phyloP scores from a whole-genome alignment of 1,140 invertebrate genomes.

The Centruroides vittatus region DNA sequence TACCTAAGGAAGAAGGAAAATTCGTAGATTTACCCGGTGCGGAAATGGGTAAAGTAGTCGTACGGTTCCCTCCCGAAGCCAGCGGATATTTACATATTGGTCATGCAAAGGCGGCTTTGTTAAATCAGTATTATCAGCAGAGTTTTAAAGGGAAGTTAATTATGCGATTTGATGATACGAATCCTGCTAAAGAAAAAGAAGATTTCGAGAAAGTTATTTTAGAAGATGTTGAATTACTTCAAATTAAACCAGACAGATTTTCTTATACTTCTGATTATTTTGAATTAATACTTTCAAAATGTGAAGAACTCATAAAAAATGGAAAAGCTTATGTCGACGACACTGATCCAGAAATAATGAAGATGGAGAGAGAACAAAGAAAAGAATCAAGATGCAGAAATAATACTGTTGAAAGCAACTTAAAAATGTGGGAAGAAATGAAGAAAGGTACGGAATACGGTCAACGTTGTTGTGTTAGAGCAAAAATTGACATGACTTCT shows the following conservation, averaged over 20 bases:
- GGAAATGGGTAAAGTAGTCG: constrained; percentile 84
- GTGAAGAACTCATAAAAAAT: constrained; percentile 73
- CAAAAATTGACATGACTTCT: constrained; percentile 96
- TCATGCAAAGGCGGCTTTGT: constrained; percentile 94
- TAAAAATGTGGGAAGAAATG: constrained; percentile 92
- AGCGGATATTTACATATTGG: constrained; percentile 96
- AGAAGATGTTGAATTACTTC: constrained; percentile 79
- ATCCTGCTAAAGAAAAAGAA: constrained; percentile 97
- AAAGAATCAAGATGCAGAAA: constrained; percentile 70
- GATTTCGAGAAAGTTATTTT: constrained; percentile 94
- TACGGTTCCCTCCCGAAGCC: constrained; percentile 97
- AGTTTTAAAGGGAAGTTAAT: constrained; percentile 87
- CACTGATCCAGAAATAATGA: constrained; percentile 88
- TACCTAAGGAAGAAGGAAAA: constrained; percentile 15
- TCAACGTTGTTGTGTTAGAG: constrained; percentile 78
- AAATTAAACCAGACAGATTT: constrained; percentile 84
- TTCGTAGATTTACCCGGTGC: constrained; percentile 82
- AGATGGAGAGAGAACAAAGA: constrained; percentile 79
- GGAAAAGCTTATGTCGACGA: constrained; percentile 93
- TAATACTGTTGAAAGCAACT: constrained; percentile 71
- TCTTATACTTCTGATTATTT: constrained; percentile 97
- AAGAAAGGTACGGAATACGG: constrained; percentile 62
- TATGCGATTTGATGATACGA: constrained; percentile 99
- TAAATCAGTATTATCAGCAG: constrained; percentile 96
- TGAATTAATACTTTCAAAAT: constrained; percentile 73